Evolutionary conservation across 2,888 invertebrate species (phyloP), one percentile per base, ranked within the genome.

Genomic region (Zelleria hepariella): DNA sequence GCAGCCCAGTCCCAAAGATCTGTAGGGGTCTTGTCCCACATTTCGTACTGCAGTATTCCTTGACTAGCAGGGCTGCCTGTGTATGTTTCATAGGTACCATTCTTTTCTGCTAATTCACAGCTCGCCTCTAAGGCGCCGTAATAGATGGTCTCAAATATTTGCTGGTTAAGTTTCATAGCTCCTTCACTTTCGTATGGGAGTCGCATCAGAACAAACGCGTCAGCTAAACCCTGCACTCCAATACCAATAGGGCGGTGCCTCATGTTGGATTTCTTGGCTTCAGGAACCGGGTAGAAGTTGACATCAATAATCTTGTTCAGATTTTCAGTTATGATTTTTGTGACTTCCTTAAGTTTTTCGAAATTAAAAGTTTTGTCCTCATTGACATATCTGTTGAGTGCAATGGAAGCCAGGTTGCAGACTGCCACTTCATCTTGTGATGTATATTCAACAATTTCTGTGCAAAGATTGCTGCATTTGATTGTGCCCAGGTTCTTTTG

Each of bases 401-500:
- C 99, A 69, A 99, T 93, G 0, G 99, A 99, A 0, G 99, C 99
- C 73, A 99, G 90, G 87, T 99, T 99, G 80, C 99, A 99, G 0
- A 99, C 99, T 5, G 99, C 99, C 32, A 98, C 93, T 91, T 99
- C 98, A 82, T 98, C 96, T 1, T 93, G 84, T 15, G 96, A 92
- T 2, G 96, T 96, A 80, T 98, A 99, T 78, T 99, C 96, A 0
- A 99, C 93, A 67, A 99, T 96, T 91, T 99, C 99, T 0, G 99
- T 99, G 78, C 99, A 99, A 47, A 99, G 89, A 80, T 99, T 99
- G 70, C 98, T 97, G 80, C 98, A 97, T 83, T 98, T 98, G 67
- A 99, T 99, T 0, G 99, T 99, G 15, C 99, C 99, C 61, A 99
- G 87, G 85, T 99, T 98, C 80, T 99, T 95, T 73, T 99, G 99